Conservation (phyloP, 2,113 vertebrate genomes). For the Cinclus cinclus region DNA sequence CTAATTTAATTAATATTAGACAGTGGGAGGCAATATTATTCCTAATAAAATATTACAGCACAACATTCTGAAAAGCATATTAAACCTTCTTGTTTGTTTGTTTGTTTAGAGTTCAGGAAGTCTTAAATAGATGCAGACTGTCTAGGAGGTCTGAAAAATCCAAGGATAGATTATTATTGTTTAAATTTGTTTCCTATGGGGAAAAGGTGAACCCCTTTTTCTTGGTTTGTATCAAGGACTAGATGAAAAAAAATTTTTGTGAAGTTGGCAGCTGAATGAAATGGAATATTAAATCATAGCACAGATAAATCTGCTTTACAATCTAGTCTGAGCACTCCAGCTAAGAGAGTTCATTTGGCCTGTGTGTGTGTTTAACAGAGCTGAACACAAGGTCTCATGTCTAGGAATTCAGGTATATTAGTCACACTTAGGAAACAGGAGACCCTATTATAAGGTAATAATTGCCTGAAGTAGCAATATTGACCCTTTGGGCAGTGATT, state of each 20-base stretch:
- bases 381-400: background rate
- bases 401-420: background rate
- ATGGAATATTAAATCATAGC: slow-evolving; percentile 10
- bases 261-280: background rate
- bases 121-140: background rate
- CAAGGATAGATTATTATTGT: background rate
- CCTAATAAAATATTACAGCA: background rate
- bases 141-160: background rate
- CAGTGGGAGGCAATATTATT: background rate
- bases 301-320: background rate
- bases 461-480: background rate
- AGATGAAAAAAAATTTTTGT: background rate
- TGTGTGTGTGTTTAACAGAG: background rate
- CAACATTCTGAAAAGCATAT: background rate
- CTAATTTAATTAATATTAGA: background rate
- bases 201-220: background rate
- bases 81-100: background rate
- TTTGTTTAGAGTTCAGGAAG: background rate
- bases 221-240: background rate
- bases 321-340: background rate
- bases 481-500: background rate
- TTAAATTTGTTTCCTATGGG: background rate
- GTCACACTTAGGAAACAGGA: background rate
- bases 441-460: background rate
- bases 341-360: background rate